Percentiles rank a stretch among this genome's conserved stretches.
phyloP scores from a whole-genome alignment of 64 coral and sea anemone genomes.

The Montipora cactus region DNA sequence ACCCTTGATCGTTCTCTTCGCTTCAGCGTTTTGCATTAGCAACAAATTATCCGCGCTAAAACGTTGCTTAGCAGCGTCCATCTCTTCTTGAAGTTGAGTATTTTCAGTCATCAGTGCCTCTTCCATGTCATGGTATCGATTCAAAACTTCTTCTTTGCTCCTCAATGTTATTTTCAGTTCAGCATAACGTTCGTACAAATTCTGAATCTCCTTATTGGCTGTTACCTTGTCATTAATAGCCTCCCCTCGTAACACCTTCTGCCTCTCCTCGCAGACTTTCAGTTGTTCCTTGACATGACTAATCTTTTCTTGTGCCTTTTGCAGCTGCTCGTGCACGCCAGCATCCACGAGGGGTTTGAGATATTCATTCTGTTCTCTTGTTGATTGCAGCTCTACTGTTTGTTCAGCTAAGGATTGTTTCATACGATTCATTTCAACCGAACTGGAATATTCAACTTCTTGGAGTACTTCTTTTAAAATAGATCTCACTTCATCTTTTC shows the following conservation, averaged over 20 bases:
- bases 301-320: constrained; percentile 27
- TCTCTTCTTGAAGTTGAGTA: constrained; percentile 8
- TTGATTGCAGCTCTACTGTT: neutral
- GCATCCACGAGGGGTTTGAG: constrained; percentile 5
- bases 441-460: constrained; percentile 29
- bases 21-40: neutral
- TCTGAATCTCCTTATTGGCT: neutral
- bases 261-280: constrained; percentile 14
- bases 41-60: constrained; percentile 4
- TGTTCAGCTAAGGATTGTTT: neutral
- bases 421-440: constrained; percentile 1
- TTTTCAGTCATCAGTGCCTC: constrained; percentile 36
- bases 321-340: constrained; percentile 5
- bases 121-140: neutral
- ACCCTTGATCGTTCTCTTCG: neutral
- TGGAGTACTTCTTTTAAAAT: constrained; percentile 35
- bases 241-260: neutral
- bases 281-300: neutral
- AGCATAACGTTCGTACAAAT: constrained; percentile 8
- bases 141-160: constrained; percentile 7
- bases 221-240: constrained; percentile 1
- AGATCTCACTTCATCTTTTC: constrained; percentile 9
- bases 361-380: constrained; percentile 18
- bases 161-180: neutral
- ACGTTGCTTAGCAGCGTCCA: neutral